Evolutionary conservation across 2,888 invertebrate genomes (phyloP).

Genomic region (Nemotelus pantherinus): DNA sequence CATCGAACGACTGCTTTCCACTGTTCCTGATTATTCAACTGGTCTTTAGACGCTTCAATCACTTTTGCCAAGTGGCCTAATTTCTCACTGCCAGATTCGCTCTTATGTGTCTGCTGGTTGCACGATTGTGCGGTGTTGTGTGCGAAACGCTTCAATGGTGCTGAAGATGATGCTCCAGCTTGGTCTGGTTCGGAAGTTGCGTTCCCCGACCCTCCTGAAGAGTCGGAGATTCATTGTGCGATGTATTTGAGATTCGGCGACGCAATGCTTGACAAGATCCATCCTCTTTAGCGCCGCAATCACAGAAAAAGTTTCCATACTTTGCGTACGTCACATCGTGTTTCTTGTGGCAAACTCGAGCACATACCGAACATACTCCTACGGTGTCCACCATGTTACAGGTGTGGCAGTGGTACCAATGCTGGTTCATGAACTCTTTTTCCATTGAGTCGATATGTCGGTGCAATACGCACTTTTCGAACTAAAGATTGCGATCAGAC

Average conservation of each 20-base stretch:
- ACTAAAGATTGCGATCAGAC: constrained; percentile 62
- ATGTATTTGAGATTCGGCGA: constrained; percentile 56
- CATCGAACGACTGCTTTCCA: constrained; percentile 69
- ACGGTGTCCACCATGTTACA: constrained; percentile 99
- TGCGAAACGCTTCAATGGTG: constrained; percentile 71
- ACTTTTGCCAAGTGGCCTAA: constrained; percentile 59
- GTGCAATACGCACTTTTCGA: constrained; percentile 60
- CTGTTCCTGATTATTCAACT: constrained; percentile 61
- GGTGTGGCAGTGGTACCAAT: constrained; percentile 99
- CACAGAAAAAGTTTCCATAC: constrained; percentile 99
- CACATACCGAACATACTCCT: constrained; percentile 97
- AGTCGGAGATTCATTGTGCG: constrained; percentile 45
- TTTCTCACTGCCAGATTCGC: constrained; percentile 54
- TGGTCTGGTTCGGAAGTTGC: constrained; percentile 59
- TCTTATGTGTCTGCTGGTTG: constrained; percentile 43
- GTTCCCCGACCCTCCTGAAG: constrained; percentile 49
- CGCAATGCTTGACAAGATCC: constrained; percentile 74
- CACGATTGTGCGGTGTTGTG: constrained; percentile 67
- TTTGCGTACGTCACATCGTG: constrained; percentile 98
- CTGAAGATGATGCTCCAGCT: constrained; percentile 55
- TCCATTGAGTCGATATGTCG: constrained; percentile 68
- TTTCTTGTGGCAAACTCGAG: constrained; percentile 94
- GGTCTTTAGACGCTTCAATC: constrained; percentile 62
- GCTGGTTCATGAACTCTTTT: constrained; percentile 97
- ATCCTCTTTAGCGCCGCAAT: constrained; percentile 97